Evolutionary conservation across 2,888 invertebrate genomes (phyloP).

Genomic region (Tanypteryx hageni): DNA sequence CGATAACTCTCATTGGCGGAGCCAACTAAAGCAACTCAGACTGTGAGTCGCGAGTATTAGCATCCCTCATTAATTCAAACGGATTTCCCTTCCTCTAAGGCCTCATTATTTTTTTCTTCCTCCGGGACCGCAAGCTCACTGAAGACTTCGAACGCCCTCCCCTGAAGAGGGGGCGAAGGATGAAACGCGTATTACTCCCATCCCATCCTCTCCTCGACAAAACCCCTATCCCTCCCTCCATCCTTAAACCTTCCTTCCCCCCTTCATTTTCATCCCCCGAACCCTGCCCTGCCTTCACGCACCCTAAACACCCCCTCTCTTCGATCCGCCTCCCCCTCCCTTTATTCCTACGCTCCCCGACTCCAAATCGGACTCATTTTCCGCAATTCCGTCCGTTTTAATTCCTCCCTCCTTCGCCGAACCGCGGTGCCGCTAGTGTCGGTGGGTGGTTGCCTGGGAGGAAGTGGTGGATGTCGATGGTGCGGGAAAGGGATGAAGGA

Average conservation of each 20-base stretch:
- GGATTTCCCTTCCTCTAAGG: background rate
- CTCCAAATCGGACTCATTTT: conserved; percentile 57
- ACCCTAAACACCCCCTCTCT: conserved; percentile 30
- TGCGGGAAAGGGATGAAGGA: background rate
- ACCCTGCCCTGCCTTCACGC: background rate
- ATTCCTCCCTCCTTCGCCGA: conserved; percentile 31
- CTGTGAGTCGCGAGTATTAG: conserved; percentile 15
- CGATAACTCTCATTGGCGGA: background rate
- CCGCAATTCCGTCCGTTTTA: conserved; percentile 57
- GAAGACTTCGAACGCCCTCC: background rate
- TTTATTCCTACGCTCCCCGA: conserved; percentile 36
- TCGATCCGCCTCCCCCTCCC: background rate
- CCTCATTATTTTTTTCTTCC: background rate
- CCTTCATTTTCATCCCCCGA: background rate
- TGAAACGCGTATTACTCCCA: background rate
- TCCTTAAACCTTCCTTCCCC: background rate
- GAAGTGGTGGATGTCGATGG: too few species aligned
- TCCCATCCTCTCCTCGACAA: background rate
- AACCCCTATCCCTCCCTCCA: background rate
- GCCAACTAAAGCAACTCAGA: background rate
- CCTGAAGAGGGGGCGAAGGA: background rate
- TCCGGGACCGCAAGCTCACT: background rate
- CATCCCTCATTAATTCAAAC: conserved; percentile 34
- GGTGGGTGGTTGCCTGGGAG: background rate
- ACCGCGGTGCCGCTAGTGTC: background rate